A percentile compares a stretch with the other conserved stretches of the same genome.
phyloP scores from a whole-genome alignment of 2,113 vertebrate species.

The Capreolus pygargus region DNA sequence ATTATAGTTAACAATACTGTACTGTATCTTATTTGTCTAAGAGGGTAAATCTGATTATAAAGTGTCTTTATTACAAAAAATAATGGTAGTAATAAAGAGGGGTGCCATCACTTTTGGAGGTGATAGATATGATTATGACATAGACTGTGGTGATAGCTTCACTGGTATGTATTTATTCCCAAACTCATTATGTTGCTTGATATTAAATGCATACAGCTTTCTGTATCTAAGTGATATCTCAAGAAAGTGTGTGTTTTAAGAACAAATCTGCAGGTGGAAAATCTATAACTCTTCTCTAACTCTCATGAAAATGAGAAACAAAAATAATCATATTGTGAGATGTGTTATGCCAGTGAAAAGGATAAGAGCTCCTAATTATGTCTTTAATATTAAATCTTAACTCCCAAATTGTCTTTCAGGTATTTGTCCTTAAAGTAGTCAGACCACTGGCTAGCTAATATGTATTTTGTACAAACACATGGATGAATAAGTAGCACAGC shows the following conservation, averaged over 20 bases:
- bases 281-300: background rate
- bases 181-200: background rate
- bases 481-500: background rate
- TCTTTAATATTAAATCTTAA: background rate
- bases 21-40: background rate
- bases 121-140: background rate
- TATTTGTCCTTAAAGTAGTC: background rate
- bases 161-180: background rate
- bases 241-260: background rate
- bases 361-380: background rate
- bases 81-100: background rate
- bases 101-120: background rate
- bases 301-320: background rate
- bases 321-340: background rate
- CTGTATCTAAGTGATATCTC: background rate
- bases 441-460: background rate
- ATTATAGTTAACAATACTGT: background rate
- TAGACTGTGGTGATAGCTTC: background rate
- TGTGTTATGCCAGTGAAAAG: background rate
- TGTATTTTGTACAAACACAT: background rate
- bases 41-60: background rate
- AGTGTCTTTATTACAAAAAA: background rate
- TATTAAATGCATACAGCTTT: background rate
- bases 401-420: background rate
- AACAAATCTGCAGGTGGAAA: background rate